A percentile compares a stretch with the other conserved stretches of the same genome.
Evolutionary conservation across 2,113 vertebrate genomes (phyloP).

Genomic region (Cyphomyrus discorhynchus): DNA sequence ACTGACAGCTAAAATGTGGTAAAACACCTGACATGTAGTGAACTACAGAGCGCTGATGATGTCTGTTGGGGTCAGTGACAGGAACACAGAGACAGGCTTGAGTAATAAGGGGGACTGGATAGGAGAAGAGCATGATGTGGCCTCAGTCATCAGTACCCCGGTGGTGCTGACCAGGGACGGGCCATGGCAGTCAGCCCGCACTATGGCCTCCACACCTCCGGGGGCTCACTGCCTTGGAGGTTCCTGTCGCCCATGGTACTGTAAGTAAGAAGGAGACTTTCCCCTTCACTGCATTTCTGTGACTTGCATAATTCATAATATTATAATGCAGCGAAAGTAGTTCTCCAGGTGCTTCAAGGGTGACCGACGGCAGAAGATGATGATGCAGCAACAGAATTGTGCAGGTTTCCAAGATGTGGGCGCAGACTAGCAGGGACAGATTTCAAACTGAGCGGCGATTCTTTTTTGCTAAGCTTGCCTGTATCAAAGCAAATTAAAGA

Average conservation of each 20-base stretch:
- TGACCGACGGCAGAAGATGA: constrained; percentile 11
- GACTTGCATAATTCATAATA: constrained; percentile 45
- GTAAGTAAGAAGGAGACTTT: constrained; percentile 32
- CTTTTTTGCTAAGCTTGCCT: not conserved
- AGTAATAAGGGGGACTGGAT: not conserved
- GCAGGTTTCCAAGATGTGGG: not conserved
- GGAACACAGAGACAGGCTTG: not conserved
- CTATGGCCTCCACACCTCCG: not conserved
- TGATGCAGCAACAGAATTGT: not conserved
- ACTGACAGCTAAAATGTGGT: not conserved
- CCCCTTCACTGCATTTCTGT: constrained; percentile 37
- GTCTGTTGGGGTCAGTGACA: not conserved
- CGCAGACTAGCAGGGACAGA: not conserved
- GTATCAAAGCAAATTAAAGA: not conserved
- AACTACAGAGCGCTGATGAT: not conserved
- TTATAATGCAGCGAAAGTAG: constrained; percentile 19
- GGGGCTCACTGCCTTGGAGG: not conserved
- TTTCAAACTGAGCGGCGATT: not conserved
- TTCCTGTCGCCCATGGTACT: not conserved
- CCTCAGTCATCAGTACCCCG: not conserved
- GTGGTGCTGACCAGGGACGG: not conserved
- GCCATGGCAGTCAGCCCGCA: not conserved
- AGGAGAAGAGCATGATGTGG: not conserved
- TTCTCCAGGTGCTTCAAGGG: not conserved
- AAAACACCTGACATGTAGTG: not conserved